Evolutionary conservation across 1,140 invertebrate genomes (phyloP), one percentile per base, ranked within the genome.

Genomic region (Eulimnadia texana): DNA sequence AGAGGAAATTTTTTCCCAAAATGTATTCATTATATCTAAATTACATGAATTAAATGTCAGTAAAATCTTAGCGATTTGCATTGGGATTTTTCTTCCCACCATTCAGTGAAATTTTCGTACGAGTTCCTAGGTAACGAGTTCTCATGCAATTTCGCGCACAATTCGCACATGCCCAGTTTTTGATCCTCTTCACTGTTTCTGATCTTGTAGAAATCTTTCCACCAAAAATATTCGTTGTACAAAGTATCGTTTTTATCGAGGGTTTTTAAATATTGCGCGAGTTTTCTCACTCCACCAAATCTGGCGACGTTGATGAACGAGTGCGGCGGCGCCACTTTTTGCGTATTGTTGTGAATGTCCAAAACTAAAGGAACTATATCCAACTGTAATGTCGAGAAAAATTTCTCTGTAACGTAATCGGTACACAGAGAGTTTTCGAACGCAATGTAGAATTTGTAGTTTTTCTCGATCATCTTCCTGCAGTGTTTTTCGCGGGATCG

Each of bases 301-400:
- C 78, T 74, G 55, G 73, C 70, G 6, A 77, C 69, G 65, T 78
- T 74, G 20, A 79, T 76, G 65, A 71, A 79, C 1, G 74, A 76
- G 60, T 77, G 66, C 1, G 71, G 69, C 1, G 78, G 79, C 1
- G 76, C 71, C 3, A 67, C 64, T 3, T 67, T 64, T 56, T 63
- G 58, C 64, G 80, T 80, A 54, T 78, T 73, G 19, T 71, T 68
- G 33, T 64, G 63, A 19, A 72, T 76, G 11, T 78, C 78, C 70
- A 78, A 73, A 0, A 77, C 78, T 20, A 80, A 71, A 1, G 79
- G 79, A 19, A 80, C 64, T 1, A 77, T 52, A 13, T 59, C 47
- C 22, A 56, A 19, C 27, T 63, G 20, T 33, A 63, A 47, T 16
- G 25, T 61, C 22, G 28, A 23, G 50, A 42, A 64, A n/a, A 61